Evolutionary conservation across 2,113 vertebrate genomes (phyloP), one percentile per base, ranked within the genome.

Genomic region (Sardina pilchardus): DNA sequence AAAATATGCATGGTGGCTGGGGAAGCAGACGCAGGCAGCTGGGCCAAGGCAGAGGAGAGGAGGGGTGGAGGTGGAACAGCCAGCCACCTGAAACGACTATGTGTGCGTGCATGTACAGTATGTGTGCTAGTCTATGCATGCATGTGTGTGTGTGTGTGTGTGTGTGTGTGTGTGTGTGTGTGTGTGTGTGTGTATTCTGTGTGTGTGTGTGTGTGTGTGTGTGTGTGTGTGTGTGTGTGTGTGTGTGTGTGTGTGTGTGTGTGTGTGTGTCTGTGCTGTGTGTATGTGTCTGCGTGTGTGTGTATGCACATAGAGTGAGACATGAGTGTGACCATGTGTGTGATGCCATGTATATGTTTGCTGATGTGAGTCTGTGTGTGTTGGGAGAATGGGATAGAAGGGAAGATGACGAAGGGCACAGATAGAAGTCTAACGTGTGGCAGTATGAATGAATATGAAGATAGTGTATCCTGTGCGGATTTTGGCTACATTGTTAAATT

Each of bases 1-100:
- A 82, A 87, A 82, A 83, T 80, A 89, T 24, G 82, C 53, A 71
- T 81, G 82, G 24, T 81, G 36, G 83, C 39, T 67, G 83, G 82
- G 71, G 71, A 17, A 56, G 85, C 81, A 19, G n/a, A 26, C 44
- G 17, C 59, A 81, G 75, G 75, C 26, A 67, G 26, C 56, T 86
- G 56, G 26, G 24, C 63, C 63, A 71, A n/a, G 1, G 26, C 1
- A 50, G 63, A 83, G 75, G 44, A 48, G 45, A 14, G 80, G 42
- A 14, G 2, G 17, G 42, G 17, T 4, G 47, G 30, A 24, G 21
- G 43, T 44, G 39, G 47, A 83, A 83, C n/a, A 53, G 45, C 7
- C 59, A 67, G 63, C 63, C 63, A 71, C 63, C 63, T 50, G 83
- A 59, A 85, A 83, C 82, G 78, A 84, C 75, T 50, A 12, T 34